Conservation (phyloP, 2,797 vertebrate genomes). For the Bovichtus diacanthus region DNA sequence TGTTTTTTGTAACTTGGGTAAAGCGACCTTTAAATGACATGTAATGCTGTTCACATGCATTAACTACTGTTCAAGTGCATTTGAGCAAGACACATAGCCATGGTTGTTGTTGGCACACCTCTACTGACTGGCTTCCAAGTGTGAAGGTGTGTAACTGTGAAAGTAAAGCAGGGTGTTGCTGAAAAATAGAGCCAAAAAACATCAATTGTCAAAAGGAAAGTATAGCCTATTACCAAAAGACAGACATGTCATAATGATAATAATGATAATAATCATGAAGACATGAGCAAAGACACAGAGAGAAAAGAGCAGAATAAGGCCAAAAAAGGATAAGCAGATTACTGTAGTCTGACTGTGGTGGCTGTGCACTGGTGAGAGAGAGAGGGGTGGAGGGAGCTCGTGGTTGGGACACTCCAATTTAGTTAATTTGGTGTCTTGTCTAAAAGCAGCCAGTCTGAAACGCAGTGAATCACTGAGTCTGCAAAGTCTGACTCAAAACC, state of each 20-base stretch:
- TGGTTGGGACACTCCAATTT: constrained; percentile 56
- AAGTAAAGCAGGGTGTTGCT: constrained; percentile 46
- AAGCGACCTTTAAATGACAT: not conserved
- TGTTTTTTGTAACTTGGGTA: not conserved
- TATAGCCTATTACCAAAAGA: constrained; percentile 62
- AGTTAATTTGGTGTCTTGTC: constrained; percentile 73
- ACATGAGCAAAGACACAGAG: constrained; percentile 40
- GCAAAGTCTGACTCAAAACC: constrained; percentile 60
- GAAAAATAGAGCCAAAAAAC: constrained; percentile 57
- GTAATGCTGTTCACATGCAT: not conserved
- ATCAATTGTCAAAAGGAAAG: constrained; percentile 66
- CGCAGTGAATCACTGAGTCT: constrained; percentile 62
- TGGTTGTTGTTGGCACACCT: not conserved
- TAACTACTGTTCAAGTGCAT: not conserved
- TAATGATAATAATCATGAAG: constrained; percentile 72
- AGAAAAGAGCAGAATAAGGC: constrained; percentile 73
- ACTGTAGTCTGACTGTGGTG: constrained; percentile 58
- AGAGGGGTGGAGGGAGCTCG: constrained; percentile 1
- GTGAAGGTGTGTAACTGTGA: constrained; percentile 4
- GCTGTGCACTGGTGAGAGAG: constrained; percentile 14
- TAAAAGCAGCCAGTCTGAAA: constrained; percentile 71
- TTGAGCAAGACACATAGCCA: not conserved
- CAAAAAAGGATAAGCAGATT: constrained; percentile 71
- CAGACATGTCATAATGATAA: constrained; percentile 72
- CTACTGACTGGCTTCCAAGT: not conserved